Conservation (phyloP, 1,140 invertebrate species). For the Neotoxoptera formosana region DNA sequence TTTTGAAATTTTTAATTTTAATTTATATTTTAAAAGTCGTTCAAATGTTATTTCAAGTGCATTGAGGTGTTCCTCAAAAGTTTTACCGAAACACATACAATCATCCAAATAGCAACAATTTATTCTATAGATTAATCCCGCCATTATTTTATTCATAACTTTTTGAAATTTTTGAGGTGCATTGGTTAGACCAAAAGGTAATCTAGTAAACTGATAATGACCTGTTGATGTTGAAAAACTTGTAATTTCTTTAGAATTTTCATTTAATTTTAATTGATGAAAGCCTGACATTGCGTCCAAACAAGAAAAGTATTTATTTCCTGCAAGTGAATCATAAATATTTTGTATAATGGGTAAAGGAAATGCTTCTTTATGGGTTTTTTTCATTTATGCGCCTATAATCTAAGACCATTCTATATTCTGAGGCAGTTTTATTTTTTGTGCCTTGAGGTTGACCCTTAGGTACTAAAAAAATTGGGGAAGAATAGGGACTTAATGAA, state of each 20-base stretch:
- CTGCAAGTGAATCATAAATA: neutral
- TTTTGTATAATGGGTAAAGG: neutral
- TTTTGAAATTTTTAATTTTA: neutral
- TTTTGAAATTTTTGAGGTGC: neutral
- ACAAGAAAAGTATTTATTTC: neutral
- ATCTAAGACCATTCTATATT: neutral
- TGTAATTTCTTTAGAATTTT: neutral
- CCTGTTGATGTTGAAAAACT: neutral
- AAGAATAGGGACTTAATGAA: too few relatives aligned
- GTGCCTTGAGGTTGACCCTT: too few relatives aligned
- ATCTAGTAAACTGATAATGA: neutral
- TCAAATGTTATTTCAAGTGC: neutral
- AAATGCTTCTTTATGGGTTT: neutral
- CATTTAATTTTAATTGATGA: too few relatives aligned
- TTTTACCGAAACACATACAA: neutral
- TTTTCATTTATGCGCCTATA: neutral
- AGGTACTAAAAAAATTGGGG: too few relatives aligned
- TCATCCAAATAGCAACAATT: neutral
- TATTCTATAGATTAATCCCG: neutral
- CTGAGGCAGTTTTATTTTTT: neutral
- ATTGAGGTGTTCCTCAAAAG: neutral
- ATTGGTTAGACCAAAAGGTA: neutral
- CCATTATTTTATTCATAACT: neutral
- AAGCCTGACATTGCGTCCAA: neutral
- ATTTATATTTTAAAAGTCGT: neutral